Base-by-base conservation (phyloP, 64 coral and sea anemone genomes). In the Actinia tenebrosa region DNA sequence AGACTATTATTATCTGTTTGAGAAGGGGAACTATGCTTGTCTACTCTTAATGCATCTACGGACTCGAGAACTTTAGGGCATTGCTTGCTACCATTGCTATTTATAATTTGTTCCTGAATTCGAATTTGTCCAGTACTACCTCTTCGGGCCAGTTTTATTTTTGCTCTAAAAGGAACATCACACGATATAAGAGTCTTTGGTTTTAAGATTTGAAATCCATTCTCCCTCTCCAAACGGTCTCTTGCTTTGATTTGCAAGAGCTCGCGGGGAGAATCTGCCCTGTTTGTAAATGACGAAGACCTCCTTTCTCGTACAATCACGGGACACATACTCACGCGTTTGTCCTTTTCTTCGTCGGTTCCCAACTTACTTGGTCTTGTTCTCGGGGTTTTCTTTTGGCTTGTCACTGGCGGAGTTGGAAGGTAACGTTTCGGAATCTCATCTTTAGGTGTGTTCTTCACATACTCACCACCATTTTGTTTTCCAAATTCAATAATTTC, bases 191-290 rank as follows among this genome's bases (percentile, higher is more conserved):
- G 69, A 14, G 10, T 8, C 69, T 75, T 75, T 10, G 69, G 69
- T 75, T 75, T 75, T 75, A 75, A 43, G 26, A 75, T 75, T 42
- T 75, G 23, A 37, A 75, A 75, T 9, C 69, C 69, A 42, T 75
- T 75, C 20, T 75, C 69, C 69, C 69, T 27, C 69, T 75, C 26
- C 69, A 75, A 75, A 42, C 69, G 69, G 69, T 75, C 69, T 75
- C 69, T 75, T 1, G 69, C 69, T 75, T 75, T 75, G 11, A 75
- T 75, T 75, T 75, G 69, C 69, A 75, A 30, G 5, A 75, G 69
- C 25, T 75, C 69, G 11, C 69, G 69, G 20, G 69, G 69, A 15
- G 69, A 75, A 27, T 75, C 69, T 75, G 69, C 25, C 13, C 69
- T 75, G 27, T 42, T 30, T 75, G 69, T 75, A 75, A 75, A 75